phyloP scores from a whole-genome alignment of 2,797 vertebrate genomes.

The Antrozous pallidus region DNA sequence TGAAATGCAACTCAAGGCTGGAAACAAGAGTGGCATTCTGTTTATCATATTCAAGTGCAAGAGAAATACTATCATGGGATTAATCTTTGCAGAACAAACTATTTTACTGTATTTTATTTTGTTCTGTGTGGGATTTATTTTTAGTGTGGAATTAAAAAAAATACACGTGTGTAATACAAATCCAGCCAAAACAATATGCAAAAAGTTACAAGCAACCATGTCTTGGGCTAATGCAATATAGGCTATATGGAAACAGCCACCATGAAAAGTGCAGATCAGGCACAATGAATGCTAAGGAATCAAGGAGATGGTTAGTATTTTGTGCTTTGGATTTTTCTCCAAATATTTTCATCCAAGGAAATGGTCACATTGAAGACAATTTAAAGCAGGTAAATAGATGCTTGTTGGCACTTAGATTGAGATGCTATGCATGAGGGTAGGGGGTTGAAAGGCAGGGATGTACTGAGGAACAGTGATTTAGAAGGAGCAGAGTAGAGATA shows the following conservation, averaged over 20 bases:
- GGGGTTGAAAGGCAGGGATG: background rate
- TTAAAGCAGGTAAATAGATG: background rate
- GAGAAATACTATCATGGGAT: background rate
- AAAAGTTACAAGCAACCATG: background rate
- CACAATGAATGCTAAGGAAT: background rate
- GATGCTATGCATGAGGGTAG: too few species aligned
- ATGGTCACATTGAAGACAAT: background rate
- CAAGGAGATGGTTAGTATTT: background rate
- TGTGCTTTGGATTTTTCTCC: background rate
- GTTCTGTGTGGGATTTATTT: background rate
- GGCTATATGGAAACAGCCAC: background rate
- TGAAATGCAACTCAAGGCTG: background rate
- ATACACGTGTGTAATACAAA: background rate
- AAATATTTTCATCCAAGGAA: background rate
- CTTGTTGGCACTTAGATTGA: background rate
- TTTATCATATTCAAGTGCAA: background rate
- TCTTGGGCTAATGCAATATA: background rate
- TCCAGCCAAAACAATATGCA: background rate
- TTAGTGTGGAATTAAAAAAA: background rate
- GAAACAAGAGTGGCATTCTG: background rate
- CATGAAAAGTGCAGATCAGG: background rate
- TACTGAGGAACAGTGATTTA: background rate
- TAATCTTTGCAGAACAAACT: background rate
- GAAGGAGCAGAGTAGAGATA: background rate
- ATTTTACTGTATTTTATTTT: background rate